Conservation (phyloP, 2,113 vertebrate genomes). For the Hucho hucho region DNA sequence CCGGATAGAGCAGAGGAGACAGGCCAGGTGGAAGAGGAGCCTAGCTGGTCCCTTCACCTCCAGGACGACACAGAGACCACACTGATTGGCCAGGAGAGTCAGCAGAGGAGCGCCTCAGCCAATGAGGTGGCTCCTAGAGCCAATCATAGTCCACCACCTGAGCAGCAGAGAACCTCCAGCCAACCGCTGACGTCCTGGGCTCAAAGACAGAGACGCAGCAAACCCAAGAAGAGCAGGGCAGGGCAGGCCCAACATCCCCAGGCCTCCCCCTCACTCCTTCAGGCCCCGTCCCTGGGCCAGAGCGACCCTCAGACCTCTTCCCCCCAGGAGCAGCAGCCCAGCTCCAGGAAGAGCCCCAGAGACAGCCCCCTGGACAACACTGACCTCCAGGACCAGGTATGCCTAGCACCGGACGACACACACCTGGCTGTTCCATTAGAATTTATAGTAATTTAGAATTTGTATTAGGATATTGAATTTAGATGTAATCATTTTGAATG, state of each 20-base stretch:
- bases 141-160: neutral
- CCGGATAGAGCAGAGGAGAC: conserved; percentile 16
- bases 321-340: conserved; percentile 27
- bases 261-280: conserved; percentile 1
- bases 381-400: conserved; percentile 58
- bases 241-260: conserved; percentile 28
- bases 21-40: conserved; percentile 25
- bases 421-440: no score
- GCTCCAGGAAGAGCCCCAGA: conserved; percentile 26
- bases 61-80: conserved; percentile 30
- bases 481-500: no score
- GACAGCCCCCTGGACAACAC: conserved; percentile 28
- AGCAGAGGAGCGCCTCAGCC: conserved; percentile 22
- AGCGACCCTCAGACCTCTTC: neutral
- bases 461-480: no score
- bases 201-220: conserved; percentile 80
- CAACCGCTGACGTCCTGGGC: conserved; percentile 91
- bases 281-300: neutral
- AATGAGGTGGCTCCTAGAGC: conserved; percentile 2
- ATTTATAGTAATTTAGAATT: no score
- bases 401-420: neutral
- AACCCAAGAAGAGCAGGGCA: conserved; percentile 69
- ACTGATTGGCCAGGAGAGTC: conserved; percentile 10
- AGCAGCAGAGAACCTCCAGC: conserved; percentile 64
- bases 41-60: conserved; percentile 29